These are phyloP conservation scores for Drosophila kepulauana DNA, from an alignment of 1,140 invertebrate species.

Conservation along the genomic window DNA sequence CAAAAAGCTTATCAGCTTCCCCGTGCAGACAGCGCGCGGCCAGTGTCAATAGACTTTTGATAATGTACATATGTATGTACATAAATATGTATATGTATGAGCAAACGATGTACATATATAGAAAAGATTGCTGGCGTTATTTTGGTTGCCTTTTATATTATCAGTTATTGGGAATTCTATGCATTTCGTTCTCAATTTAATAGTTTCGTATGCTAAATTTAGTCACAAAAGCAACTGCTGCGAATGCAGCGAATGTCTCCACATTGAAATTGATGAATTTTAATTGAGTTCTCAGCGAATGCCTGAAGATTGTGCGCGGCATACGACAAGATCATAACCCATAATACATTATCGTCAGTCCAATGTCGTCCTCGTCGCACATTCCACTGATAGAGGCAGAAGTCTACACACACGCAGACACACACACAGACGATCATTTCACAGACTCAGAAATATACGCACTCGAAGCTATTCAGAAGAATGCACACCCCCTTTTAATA, in stretches of 20 bases:
- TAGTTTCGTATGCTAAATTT: slow-evolving; percentile 51
- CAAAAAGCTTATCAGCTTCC: slow-evolving; percentile 53
- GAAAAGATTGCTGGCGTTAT: slow-evolving; percentile 17
- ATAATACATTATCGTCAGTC: slow-evolving; percentile 50
- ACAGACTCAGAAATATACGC: slow-evolving; percentile 1
- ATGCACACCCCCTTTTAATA: slow-evolving; percentile 19
- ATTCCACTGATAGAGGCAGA: slow-evolving; percentile 33
- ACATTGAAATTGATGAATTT: slow-evolving; percentile 43
- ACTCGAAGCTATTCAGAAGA: neutral
- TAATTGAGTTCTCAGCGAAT: slow-evolving; percentile 54
- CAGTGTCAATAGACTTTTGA: slow-evolving; percentile 78
- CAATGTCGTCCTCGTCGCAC: slow-evolving; percentile 20
- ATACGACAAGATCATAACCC: slow-evolving; percentile 65
- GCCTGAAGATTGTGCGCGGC: slow-evolving; percentile 34
- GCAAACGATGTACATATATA: slow-evolving; percentile 7
- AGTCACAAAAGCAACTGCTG: slow-evolving; percentile 32
- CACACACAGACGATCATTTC: neutral
- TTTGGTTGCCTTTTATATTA: slow-evolving; percentile 32
- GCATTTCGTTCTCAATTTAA: slow-evolving; percentile 35
- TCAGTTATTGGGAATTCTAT: slow-evolving; percentile 45
- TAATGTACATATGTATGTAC: slow-evolving; percentile 28
- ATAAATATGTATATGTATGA: neutral
- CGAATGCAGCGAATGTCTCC: neutral
- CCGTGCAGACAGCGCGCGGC: slow-evolving; percentile 55
- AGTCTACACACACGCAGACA: slow-evolving; percentile 11